Conservation (phyloP, 2,797 vertebrate species). For the Lepilemur septentrionalis region DNA sequence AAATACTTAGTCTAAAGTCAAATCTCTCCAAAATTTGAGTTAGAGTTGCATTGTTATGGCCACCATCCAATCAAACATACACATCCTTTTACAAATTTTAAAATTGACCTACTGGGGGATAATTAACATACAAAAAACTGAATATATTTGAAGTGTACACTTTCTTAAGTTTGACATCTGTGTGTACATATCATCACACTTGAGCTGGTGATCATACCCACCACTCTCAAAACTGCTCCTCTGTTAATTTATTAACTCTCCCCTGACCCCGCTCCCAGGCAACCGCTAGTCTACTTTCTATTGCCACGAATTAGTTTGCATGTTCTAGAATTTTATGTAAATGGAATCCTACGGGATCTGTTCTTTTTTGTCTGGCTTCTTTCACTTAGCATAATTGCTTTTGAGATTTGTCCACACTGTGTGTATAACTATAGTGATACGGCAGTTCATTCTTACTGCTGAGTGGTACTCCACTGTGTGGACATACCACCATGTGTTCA, state of each 20-base stretch:
- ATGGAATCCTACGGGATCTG: neutral
- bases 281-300: neutral
- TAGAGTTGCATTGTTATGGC: neutral
- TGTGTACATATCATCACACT: neutral
- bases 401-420: neutral
- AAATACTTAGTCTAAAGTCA: neutral
- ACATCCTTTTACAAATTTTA: neutral
- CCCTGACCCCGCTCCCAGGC: neutral
- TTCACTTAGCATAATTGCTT: neutral
- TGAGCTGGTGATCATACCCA: neutral
- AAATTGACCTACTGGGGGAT: neutral
- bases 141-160: neutral
- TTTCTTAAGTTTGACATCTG: neutral
- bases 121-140: neutral
- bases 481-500: neutral
- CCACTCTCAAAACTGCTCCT: neutral
- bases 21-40: neutral
- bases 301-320: neutral
- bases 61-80: neutral
- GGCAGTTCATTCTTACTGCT: neutral
- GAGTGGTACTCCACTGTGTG: neutral
- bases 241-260: neutral
- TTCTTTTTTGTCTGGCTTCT: neutral
- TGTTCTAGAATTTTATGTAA: neutral
- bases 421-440: neutral